Evolutionary conservation across 2,797 vertebrate species (phyloP).

Genomic region (Anniella stebbinsi): DNA sequence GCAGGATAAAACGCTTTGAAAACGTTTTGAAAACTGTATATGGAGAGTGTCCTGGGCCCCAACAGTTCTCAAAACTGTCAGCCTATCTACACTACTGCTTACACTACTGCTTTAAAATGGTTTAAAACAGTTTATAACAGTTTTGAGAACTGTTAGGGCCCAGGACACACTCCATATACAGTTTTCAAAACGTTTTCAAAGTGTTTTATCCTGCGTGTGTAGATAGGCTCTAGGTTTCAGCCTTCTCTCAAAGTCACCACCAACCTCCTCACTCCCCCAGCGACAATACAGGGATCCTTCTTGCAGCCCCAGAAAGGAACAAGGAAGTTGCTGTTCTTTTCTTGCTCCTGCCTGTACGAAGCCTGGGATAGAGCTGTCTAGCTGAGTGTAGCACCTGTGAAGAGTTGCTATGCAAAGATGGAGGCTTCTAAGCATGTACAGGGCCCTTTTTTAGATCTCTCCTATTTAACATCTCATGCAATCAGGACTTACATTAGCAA

Average conservation of each 20-base stretch:
- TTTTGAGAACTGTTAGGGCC: too few species aligned
- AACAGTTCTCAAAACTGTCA: too few species aligned
- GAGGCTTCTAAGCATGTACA: not conserved
- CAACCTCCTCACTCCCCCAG: not conserved
- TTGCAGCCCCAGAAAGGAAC: not conserved
- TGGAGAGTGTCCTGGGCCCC: too few species aligned
- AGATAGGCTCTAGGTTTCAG: too few species aligned
- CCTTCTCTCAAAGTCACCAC: not conserved
- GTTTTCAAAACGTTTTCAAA: too few species aligned
- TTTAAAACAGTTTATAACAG: too few species aligned
- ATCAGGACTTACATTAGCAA: not conserved
- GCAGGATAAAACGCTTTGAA: too few species aligned
- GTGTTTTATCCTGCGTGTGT: too few species aligned
- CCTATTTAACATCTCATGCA: not conserved
- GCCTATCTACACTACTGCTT: too few species aligned
- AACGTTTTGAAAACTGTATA: too few species aligned
- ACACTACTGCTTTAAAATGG: too few species aligned
- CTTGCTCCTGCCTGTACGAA: not conserved
- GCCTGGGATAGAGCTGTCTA: not conserved
- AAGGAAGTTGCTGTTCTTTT: not conserved
- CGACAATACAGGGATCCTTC: not conserved
- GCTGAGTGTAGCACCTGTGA: not conserved
- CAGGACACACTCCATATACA: too few species aligned
- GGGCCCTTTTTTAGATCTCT: not conserved
- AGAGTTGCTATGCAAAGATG: not conserved